Conservation (phyloP, 2,888 invertebrate species). For the Agrotis exclamationis region DNA sequence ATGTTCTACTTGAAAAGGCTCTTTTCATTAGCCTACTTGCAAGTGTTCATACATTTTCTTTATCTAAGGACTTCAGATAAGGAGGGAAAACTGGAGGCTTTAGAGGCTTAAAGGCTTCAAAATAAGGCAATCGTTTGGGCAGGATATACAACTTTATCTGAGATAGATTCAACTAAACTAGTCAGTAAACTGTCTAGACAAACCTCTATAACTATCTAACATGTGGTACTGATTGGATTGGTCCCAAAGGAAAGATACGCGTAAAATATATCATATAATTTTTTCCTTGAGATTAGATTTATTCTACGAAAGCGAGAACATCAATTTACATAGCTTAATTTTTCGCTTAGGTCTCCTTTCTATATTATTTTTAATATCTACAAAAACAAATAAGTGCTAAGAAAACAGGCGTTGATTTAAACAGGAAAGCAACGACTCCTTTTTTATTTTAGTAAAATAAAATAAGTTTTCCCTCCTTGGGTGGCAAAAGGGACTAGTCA, state of each 20-base stretch:
- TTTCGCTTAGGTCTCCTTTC: background rate
- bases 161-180: constrained; percentile 36
- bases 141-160: constrained; percentile 25
- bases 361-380: background rate
- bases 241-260: constrained; percentile 22
- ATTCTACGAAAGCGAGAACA: no score
- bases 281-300: background rate
- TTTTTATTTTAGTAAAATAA: no score
- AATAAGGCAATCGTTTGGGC: constrained; percentile 26
- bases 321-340: background rate
- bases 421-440: background rate
- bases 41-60: constrained; percentile 30
- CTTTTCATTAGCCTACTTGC: constrained; percentile 36
- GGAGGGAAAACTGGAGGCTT: constrained; percentile 2
- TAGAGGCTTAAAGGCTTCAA: constrained; percentile 16
- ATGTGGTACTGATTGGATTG: background rate
- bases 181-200: constrained; percentile 29
- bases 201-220: constrained; percentile 13
- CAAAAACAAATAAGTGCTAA: constrained; percentile 12
- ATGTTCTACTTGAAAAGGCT: constrained; percentile 30
- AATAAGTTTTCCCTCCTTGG: no score
- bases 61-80: constrained; percentile 20
- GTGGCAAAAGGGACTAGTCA: no score
- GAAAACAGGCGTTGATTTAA: constrained; percentile 4
- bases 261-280: background rate